Evolutionary conservation across 1,140 invertebrate genomes (phyloP).

Genomic region (Lordiphosa mommai): DNA sequence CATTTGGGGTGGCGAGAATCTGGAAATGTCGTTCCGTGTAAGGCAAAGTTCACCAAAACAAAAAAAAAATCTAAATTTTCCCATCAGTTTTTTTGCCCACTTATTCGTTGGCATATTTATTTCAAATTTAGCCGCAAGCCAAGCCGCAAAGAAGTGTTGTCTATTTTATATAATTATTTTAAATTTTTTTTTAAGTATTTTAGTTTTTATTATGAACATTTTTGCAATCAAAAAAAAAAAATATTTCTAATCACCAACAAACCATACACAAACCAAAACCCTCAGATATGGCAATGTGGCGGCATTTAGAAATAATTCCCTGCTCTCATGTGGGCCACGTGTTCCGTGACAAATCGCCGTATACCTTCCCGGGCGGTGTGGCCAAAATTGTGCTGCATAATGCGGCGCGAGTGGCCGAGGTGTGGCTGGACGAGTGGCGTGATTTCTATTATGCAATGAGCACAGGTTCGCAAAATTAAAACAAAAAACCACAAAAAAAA

Average conservation of each 20-base stretch:
- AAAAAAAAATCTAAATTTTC: constrained; percentile 8
- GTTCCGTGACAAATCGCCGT: constrained; percentile 99
- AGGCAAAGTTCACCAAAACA: constrained; percentile 70
- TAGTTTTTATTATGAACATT: constrained; percentile 22
- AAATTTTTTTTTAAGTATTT: constrained; percentile 18
- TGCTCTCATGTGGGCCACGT: constrained; percentile 99
- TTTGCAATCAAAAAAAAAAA: constrained; percentile 16
- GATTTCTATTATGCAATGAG: constrained; percentile 99
- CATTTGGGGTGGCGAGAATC: constrained; percentile 99
- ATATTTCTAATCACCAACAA: constrained; percentile 42
- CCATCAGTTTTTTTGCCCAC: too few species aligned
- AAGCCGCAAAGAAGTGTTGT: constrained; percentile 54
- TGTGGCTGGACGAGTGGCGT: constrained; percentile 99
- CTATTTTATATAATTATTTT: constrained; percentile 13
- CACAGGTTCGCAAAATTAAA: constrained; percentile 88
- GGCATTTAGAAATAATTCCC: constrained; percentile 96
- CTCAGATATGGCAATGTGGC: constrained; percentile 98
- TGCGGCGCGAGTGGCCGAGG: constrained; percentile 96
- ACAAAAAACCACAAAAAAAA: constrained; percentile 28
- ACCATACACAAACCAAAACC: constrained; percentile 45
- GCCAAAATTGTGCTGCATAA: constrained; percentile 97
- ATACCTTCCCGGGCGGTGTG: constrained; percentile 99
- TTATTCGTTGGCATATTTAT: constrained; percentile 28
- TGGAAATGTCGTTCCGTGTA: constrained; percentile 99
- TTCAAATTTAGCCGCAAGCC: constrained; percentile 46